Percentiles rank a stretch among this genome's conserved stretches.
Conservation (phyloP, 2,888 invertebrate genomes). For the Spodoptera littoralis region DNA sequence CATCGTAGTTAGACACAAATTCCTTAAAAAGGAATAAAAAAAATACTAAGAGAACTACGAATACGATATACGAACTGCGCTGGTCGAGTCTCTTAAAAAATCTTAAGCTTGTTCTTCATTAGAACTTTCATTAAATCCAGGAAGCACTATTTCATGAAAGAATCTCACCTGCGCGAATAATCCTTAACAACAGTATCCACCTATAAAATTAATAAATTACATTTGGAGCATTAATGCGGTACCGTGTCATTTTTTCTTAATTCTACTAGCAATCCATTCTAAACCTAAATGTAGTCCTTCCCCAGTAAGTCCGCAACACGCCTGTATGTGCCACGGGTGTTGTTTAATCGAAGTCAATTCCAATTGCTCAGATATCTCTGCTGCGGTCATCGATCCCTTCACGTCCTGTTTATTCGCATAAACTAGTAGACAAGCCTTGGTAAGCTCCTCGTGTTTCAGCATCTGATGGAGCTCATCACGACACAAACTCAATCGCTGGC, state of each 20-base stretch:
- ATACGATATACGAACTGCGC: no score
- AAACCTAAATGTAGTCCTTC: constrained; percentile 90
- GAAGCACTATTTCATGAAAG: constrained; percentile 1
- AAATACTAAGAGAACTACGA: no score
- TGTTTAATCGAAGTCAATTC: constrained; percentile 98
- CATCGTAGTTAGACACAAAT: no score
- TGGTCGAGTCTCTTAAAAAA: no score
- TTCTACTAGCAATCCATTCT: constrained; percentile 48
- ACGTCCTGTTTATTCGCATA: constrained; percentile 97
- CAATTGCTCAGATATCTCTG: constrained; percentile 75
- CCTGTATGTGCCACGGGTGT: constrained; percentile 99
- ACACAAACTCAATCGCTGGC: constrained; percentile 95
- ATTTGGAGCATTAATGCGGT: constrained; percentile 9
- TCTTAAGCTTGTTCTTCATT: not conserved
- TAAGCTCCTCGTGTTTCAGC: constrained; percentile 97
- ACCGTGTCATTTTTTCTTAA: constrained; percentile 44
- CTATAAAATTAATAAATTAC: constrained; percentile 19
- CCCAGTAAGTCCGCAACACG: constrained; percentile 99
- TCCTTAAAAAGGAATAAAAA: no score
- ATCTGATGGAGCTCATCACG: constrained; percentile 98
- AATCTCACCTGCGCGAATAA: constrained; percentile 15
- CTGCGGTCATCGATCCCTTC: constrained; percentile 42
- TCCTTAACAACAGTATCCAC: constrained; percentile 8
- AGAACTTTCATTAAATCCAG: not conserved
- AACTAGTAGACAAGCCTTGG: constrained; percentile 97